These are phyloP conservation scores for Popillia japonica DNA, from an alignment of 1,140 invertebrate genomes.

Conservation along the genomic window DNA sequence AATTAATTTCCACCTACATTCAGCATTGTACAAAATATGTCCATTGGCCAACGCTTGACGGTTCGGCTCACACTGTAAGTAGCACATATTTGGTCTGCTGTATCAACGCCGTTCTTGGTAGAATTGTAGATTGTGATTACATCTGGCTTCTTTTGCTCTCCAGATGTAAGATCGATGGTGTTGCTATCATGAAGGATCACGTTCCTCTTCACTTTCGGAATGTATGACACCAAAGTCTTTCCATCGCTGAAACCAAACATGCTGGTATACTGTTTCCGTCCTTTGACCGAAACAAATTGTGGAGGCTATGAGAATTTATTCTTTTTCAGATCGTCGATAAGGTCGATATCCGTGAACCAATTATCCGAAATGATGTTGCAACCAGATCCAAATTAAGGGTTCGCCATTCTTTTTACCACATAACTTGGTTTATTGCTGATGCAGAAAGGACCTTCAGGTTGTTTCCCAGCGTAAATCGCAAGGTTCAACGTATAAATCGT, in stretches of 20 bases:
- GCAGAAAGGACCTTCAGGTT: background rate
- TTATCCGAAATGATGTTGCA: slow-evolving; percentile 45
- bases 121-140: background rate
- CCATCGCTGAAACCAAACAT: background rate
- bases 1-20: slow-evolving; percentile 33
- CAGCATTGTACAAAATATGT: slow-evolving; percentile 21
- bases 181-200: background rate
- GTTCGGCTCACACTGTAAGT: slow-evolving; percentile 13
- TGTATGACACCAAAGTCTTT: background rate
- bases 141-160: background rate
- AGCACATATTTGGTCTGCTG: background rate
- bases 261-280: background rate
- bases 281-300: background rate
- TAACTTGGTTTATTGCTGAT: background rate
- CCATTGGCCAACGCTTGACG: slow-evolving; percentile 1
- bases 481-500: too few species aligned
- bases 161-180: background rate
- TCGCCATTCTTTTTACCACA: background rate
- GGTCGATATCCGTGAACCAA: slow-evolving; percentile 43
- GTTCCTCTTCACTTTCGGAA: background rate
- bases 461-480: too few species aligned
- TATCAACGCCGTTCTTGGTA: background rate
- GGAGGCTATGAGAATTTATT: slow-evolving; percentile 49
- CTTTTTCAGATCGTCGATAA: slow-evolving; percentile 45
- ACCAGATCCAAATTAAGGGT: background rate